Evolutionary conservation across 2,888 invertebrate species (phyloP).

Genomic region (Drosophila phalerata): DNA sequence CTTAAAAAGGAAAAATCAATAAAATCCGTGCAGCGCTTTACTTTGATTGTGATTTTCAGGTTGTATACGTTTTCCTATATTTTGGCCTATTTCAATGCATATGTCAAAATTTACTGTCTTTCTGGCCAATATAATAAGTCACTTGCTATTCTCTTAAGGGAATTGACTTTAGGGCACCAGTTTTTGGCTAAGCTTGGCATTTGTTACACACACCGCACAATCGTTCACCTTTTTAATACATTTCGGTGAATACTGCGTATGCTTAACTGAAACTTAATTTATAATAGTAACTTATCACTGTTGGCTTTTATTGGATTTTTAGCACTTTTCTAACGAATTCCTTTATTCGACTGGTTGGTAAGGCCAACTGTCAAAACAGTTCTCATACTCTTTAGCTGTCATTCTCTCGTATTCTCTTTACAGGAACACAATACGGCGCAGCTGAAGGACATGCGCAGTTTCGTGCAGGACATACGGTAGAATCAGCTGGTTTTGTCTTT

Average conservation of each 20-base stretch:
- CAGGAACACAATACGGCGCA: slow-evolving; percentile 47
- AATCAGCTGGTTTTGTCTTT: slow-evolving; percentile 48
- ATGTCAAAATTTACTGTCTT: no score
- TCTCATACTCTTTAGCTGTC: slow-evolving; percentile 9
- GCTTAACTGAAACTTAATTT: slow-evolving; percentile 1
- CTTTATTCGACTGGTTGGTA: slow-evolving; percentile 38
- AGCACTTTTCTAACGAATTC: slow-evolving; percentile 26
- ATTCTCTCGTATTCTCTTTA: slow-evolving; percentile 10
- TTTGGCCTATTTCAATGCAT: neutral
- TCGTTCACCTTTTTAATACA: slow-evolving; percentile 54
- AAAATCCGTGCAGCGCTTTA: slow-evolving; percentile 46
- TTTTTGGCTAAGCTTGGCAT: neutral
- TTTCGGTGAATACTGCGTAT: slow-evolving; percentile 3
- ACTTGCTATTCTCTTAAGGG: neutral
- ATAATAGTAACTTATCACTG: slow-evolving; percentile 24
- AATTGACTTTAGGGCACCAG: neutral
- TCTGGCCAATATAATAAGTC: neutral
- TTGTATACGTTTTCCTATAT: neutral
- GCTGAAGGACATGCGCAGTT: slow-evolving; percentile 72
- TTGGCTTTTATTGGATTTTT: slow-evolving; percentile 9
- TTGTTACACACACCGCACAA: slow-evolving; percentile 11
- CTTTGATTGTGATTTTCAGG: slow-evolving; percentile 12
- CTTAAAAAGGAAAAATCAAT: slow-evolving; percentile 74
- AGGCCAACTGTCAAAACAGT: slow-evolving; percentile 57
- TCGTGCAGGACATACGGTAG: neutral